Percentiles rank a stretch among this genome's conserved stretches.
These are phyloP conservation scores for Sprattus sprattus DNA, from an alignment of 2,113 vertebrate genomes.

Conservation along the genomic window DNA sequence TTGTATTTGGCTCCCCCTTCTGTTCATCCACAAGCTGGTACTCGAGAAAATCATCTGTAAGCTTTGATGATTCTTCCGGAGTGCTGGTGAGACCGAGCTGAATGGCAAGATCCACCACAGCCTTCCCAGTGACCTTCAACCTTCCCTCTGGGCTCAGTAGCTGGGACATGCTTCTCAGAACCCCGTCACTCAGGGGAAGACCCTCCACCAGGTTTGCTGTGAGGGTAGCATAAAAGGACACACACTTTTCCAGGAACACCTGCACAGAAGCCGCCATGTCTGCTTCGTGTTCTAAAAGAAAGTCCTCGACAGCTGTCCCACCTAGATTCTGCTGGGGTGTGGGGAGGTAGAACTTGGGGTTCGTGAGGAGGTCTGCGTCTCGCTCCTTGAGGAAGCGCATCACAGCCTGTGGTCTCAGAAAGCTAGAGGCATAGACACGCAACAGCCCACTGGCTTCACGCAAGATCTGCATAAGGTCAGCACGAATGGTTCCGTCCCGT, in stretches of 20 bases:
- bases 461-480: slow-evolving; percentile 57
- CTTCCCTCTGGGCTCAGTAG: slow-evolving; percentile 61
- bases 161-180: slow-evolving; percentile 55
- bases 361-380: slow-evolving; percentile 55
- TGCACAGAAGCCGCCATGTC: slow-evolving; percentile 30
- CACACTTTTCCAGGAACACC: slow-evolving; percentile 45
- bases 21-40: slow-evolving; percentile 56
- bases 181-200: slow-evolving; percentile 57
- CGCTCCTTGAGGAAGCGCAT: slow-evolving; percentile 58
- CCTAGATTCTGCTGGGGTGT: slow-evolving; percentile 50
- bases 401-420: slow-evolving; percentile 64
- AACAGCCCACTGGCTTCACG: slow-evolving; percentile 63
- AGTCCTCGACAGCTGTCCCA: slow-evolving; percentile 53
- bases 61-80: slow-evolving; percentile 48
- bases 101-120: slow-evolving; percentile 56
- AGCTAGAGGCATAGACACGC: slow-evolving; percentile 59
- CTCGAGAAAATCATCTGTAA: slow-evolving; percentile 62
- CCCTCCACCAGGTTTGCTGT: slow-evolving; percentile 53
- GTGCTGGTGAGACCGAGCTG: slow-evolving; percentile 59
- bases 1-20: slow-evolving; percentile 10
- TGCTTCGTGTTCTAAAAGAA: slow-evolving; percentile 46
- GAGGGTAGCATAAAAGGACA: slow-evolving; percentile 63
- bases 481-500: slow-evolving; percentile 39
- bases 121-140: slow-evolving; percentile 47
- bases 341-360: slow-evolving; percentile 53